These are phyloP conservation scores for Dromiciops gliroides DNA, from an alignment of 2,113 vertebrate genomes.

Conservation along the genomic window DNA sequence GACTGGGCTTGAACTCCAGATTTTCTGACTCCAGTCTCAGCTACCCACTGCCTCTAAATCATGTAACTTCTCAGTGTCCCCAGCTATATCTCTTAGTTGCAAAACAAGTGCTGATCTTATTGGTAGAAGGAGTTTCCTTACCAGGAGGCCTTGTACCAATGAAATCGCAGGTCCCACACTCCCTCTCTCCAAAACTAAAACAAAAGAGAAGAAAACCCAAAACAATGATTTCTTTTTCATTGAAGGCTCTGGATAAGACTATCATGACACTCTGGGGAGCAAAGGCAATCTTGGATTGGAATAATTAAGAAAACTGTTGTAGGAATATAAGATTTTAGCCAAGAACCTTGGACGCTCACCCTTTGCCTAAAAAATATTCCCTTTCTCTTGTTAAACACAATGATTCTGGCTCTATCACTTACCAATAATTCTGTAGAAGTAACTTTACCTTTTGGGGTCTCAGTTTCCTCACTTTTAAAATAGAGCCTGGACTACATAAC, in stretches of 20 bases:
- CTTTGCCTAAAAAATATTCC: not conserved
- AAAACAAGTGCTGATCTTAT: not conserved
- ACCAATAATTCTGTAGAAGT: not conserved
- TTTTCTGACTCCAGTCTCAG: not conserved
- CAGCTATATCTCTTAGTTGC: not conserved
- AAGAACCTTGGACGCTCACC: not conserved
- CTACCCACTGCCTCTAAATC: not conserved
- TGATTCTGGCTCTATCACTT: not conserved
- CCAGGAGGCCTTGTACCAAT: not conserved
- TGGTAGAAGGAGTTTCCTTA: not conserved
- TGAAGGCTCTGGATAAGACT: not conserved
- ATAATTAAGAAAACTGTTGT: too few species aligned
- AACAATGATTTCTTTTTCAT: not conserved
- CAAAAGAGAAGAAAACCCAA: not conserved
- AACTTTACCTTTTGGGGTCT: not conserved
- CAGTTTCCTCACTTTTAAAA: not conserved
- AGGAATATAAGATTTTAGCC: too few species aligned
- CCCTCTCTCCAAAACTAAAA: not conserved
- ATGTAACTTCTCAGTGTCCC: not conserved
- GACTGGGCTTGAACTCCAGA: not conserved
- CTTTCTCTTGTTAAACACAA: not conserved
- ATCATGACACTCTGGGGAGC: not conserved
- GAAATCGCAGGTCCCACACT: not conserved
- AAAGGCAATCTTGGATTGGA: too few species aligned
- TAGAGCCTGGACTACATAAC: not conserved